phyloP scores from a whole-genome alignment of 2,113 vertebrate species.

The Prunella fulvescens region DNA sequence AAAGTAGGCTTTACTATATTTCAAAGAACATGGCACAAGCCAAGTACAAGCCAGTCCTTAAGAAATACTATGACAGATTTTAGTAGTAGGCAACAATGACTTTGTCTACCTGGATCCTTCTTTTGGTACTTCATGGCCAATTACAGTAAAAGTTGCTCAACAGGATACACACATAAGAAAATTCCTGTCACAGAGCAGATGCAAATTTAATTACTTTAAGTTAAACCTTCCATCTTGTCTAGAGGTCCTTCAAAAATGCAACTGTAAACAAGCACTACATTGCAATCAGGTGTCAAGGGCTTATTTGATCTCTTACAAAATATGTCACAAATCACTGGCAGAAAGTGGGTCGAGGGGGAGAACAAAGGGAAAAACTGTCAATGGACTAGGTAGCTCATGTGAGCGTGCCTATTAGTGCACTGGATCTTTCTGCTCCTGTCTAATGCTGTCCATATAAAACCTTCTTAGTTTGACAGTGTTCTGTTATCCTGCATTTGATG shows the following conservation, averaged over 20 bases:
- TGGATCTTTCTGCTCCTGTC: constrained; percentile 72
- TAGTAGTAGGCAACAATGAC: constrained; percentile 50
- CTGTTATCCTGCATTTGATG: constrained; percentile 77
- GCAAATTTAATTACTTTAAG: constrained; percentile 95
- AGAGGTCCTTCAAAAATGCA: constrained; percentile 82
- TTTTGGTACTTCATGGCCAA: constrained; percentile 66
- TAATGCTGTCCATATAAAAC: constrained; percentile 71
- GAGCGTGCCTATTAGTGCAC: constrained; percentile 85
- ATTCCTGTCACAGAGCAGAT: constrained; percentile 88
- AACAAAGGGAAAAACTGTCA: constrained; percentile 93
- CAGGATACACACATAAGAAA: constrained; percentile 75
- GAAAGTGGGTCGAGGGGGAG: constrained; percentile 82
- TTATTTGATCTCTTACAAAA: constrained; percentile 93
- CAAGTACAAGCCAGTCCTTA: constrained; percentile 13
- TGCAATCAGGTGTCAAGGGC: constrained; percentile 91
- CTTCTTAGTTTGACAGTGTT: constrained; percentile 67
- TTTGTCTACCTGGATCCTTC: constrained; percentile 65
- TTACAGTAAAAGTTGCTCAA: constrained; percentile 69
- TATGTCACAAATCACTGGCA: constrained; percentile 92
- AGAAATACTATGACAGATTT: constrained; percentile 60
- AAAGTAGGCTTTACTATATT: neutral
- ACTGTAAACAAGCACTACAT: constrained; percentile 91
- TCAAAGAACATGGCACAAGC: constrained; percentile 3
- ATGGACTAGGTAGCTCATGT: constrained; percentile 80
- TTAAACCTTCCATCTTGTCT: constrained; percentile 88